Conservation (phyloP, 2,113 vertebrate genomes). For the Puntigrus tetrazona region DNA sequence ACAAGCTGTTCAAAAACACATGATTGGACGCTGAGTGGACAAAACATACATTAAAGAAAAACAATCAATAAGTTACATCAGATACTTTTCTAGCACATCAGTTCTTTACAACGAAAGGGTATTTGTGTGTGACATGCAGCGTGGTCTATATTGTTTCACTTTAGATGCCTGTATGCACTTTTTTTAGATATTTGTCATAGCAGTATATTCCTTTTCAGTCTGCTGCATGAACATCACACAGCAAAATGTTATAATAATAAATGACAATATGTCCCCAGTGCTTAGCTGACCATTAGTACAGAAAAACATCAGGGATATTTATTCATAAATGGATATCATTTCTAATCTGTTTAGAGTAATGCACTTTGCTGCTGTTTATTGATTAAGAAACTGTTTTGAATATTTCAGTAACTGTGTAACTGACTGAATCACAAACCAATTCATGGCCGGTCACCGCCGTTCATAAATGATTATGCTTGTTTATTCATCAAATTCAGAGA, state of each 20-base stretch:
- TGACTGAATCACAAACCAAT: not conserved
- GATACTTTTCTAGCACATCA: not conserved
- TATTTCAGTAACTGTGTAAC: not conserved
- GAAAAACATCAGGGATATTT: too few relatives aligned
- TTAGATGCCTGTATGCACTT: not conserved
- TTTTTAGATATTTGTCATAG: too few relatives aligned
- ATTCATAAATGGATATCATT: not conserved
- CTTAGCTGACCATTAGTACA: too few relatives aligned
- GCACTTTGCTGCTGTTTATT: not conserved
- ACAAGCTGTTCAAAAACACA: not conserved
- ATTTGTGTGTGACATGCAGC: too few relatives aligned
- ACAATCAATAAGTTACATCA: not conserved
- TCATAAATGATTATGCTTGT: not conserved
- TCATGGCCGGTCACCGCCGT: not conserved
- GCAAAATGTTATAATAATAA: too few relatives aligned
- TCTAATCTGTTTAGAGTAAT: not conserved
- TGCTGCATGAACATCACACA: too few relatives aligned
- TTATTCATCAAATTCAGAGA: not conserved
- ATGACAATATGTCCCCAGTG: too few relatives aligned
- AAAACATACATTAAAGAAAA: not conserved
- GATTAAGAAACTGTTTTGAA: not conserved
- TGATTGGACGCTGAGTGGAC: not conserved
- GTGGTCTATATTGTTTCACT: not conserved
- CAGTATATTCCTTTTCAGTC: too few relatives aligned
- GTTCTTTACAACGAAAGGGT: not conserved